A percentile compares a stretch with the other conserved stretches of the same genome.
Conservation (phyloP, 1,140 invertebrate genomes). For the Bombus pyrosoma region DNA sequence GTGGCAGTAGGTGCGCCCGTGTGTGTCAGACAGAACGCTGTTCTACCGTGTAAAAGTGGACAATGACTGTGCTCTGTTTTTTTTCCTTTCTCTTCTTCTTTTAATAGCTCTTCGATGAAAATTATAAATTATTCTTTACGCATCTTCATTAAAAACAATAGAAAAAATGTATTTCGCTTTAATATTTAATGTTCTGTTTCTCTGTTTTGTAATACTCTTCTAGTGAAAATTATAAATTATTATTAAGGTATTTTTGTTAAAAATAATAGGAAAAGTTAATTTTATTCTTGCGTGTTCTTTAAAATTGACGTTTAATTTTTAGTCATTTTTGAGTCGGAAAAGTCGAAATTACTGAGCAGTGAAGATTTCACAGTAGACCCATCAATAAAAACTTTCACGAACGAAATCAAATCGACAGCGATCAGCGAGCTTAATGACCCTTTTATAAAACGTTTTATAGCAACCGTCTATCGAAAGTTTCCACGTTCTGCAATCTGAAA, state of each 20-base stretch:
- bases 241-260: background rate
- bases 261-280: background rate
- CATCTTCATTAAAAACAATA: background rate
- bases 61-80: background rate
- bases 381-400: constrained; percentile 1
- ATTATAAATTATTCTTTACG: background rate
- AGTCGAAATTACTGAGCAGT: background rate
- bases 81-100: background rate
- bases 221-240: background rate
- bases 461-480: constrained; percentile 1
- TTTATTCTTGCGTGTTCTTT: background rate
- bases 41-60: background rate
- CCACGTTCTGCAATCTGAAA: constrained; percentile 20
- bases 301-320: background rate
- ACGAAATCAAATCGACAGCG: background rate
- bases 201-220: background rate
- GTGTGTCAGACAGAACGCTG: constrained; percentile 1
- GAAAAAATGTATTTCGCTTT: background rate
- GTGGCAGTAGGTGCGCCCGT: background rate
- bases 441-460: constrained; percentile 17
- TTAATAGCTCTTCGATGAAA: background rate
- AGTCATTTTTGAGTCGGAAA: background rate
- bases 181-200: background rate
- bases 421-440: constrained; percentile 2
- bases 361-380: background rate